phyloP scores from a whole-genome alignment of 2,797 vertebrate genomes.

The Malacoraja senta region DNA sequence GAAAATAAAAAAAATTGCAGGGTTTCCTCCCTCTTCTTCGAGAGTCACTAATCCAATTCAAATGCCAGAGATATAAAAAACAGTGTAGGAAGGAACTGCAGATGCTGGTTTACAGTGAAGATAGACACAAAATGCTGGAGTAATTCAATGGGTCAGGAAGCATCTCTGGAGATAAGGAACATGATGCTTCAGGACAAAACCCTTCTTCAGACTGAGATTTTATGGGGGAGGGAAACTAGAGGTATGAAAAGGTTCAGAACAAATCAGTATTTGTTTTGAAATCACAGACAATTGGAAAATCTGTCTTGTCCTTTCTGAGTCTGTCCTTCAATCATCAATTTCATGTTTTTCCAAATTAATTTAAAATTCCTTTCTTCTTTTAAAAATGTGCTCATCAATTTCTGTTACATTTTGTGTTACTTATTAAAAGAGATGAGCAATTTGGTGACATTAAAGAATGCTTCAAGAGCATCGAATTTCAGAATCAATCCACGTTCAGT shows the following conservation, averaged over 20 bases:
- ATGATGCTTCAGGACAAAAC: no score
- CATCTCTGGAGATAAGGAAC: no score
- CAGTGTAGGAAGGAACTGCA: no score
- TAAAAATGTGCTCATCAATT: constrained; percentile 31
- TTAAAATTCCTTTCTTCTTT: constrained; percentile 14
- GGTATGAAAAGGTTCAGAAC: no score
- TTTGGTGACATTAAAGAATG: constrained; percentile 37
- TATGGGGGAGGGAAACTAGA: no score
- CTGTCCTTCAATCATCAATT: not conserved
- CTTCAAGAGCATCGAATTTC: not conserved
- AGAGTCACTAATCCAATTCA: not conserved
- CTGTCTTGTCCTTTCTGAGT: not conserved
- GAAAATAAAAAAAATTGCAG: no score
- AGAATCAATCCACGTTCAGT: not conserved
- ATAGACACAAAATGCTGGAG: no score
- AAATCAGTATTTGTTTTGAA: not conserved
- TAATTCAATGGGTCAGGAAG: no score
- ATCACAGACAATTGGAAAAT: not conserved
- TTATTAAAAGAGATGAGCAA: constrained; percentile 29
- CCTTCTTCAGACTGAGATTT: no score
- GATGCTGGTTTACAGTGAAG: no score
- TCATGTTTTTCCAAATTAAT: constrained; percentile 23
- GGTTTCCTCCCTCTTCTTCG: not conserved
- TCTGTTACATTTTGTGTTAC: not conserved
- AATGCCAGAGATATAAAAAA: no score